Percentiles rank a stretch among this genome's conserved stretches.
Evolutionary conservation across 64 coral and sea anemone species (phyloP).

Genomic region (Dendronephthya gigantea): DNA sequence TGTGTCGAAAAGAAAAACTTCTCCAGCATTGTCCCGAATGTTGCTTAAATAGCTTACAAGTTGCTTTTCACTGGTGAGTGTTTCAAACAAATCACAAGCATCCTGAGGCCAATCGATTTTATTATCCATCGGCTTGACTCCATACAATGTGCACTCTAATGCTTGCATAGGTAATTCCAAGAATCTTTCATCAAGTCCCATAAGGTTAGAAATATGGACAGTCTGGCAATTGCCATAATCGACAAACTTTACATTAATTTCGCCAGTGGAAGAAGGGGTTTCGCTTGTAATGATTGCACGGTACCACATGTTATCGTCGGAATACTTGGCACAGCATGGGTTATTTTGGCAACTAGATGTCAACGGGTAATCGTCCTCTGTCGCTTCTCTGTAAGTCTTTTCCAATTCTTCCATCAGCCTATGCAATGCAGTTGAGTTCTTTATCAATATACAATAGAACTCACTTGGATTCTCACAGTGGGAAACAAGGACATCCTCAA

Average conservation of each 20-base stretch:
- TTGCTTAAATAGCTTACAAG: constrained; percentile 50
- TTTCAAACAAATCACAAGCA: constrained; percentile 49
- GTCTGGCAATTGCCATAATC: constrained; percentile 75
- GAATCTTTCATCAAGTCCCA: constrained; percentile 53
- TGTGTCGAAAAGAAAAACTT: constrained; percentile 72
- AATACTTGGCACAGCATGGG: constrained; percentile 45
- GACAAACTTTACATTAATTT: constrained; percentile 66
- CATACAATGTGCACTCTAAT: constrained; percentile 50
- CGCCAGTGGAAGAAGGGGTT: constrained; percentile 40
- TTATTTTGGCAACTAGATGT: constrained; percentile 48
- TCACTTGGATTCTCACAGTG: constrained; percentile 47
- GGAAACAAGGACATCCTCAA: constrained; percentile 57
- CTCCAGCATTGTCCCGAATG: constrained; percentile 30
- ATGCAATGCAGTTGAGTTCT: constrained; percentile 34
- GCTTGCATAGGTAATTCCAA: constrained; percentile 49
- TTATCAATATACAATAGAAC: constrained; percentile 66
- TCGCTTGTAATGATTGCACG: constrained; percentile 35
- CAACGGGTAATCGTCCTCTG: constrained; percentile 37
- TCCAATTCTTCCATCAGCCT: constrained; percentile 55
- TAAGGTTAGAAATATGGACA: constrained; percentile 58
- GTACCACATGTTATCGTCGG: constrained; percentile 33
- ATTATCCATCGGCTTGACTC: constrained; percentile 41
- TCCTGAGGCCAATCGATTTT: constrained; percentile 52
- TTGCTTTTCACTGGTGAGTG: constrained; percentile 70
- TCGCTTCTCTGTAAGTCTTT: constrained; percentile 43